phyloP scores from a whole-genome alignment of 2,888 invertebrate species.

The Athrips mouffetella region DNA sequence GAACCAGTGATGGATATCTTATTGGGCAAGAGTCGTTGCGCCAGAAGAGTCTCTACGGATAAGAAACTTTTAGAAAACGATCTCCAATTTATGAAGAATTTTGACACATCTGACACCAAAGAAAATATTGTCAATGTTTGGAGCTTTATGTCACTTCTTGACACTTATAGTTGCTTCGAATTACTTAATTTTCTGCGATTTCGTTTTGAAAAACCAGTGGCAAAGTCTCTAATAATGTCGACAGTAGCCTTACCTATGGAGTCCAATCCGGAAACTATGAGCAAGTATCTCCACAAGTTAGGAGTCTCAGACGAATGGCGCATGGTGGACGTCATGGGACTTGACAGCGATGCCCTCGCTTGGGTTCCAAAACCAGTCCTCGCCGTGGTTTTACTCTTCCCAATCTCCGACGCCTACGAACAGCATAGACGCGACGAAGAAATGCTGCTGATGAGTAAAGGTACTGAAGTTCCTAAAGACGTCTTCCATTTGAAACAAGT shows the following conservation, averaged over 20 bases:
- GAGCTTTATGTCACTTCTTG: too few species aligned
- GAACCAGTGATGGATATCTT: too few species aligned
- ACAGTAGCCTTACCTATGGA: constrained; percentile 62
- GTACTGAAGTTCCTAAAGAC: constrained; percentile 77
- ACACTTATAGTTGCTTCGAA: too few species aligned
- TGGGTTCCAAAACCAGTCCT: constrained; percentile 92
- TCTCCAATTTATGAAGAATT: too few species aligned
- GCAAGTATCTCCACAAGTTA: constrained; percentile 84
- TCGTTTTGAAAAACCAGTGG: background rate
- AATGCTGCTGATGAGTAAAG: constrained; percentile 75
- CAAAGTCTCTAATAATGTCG: background rate
- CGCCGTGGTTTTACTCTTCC: constrained; percentile 92
- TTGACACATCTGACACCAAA: too few species aligned
- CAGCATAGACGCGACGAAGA: constrained; percentile 81
- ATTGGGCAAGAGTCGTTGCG: too few species aligned
- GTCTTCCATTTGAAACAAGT: constrained; percentile 93
- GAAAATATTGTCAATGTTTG: too few species aligned
- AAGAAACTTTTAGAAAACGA: too few species aligned
- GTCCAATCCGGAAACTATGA: constrained; percentile 80
- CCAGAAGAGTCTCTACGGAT: too few species aligned
- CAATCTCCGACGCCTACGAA: constrained; percentile 87
- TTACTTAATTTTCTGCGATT: background rate
- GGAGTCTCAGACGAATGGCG: constrained; percentile 90
- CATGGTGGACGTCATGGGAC: constrained; percentile 93
- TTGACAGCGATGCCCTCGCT: constrained; percentile 89